Evolutionary conservation across 1,140 invertebrate genomes (phyloP), one percentile per base, ranked within the genome.

Genomic region (Drosophila nasuta): DNA sequence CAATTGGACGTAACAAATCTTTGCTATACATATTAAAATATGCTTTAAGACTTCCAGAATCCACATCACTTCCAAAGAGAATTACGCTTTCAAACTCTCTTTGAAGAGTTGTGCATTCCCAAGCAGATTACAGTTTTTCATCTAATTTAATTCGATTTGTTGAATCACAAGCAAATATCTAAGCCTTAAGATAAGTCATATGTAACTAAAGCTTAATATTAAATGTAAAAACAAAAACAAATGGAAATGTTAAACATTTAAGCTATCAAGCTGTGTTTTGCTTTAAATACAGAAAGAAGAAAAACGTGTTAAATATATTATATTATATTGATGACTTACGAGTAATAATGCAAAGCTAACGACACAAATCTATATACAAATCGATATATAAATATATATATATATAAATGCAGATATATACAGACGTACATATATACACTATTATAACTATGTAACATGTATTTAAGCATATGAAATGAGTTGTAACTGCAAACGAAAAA

Each of bases 401-500:
- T 35, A 58, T 64, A 41, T 20, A 82, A 52, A 28, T 7, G 41
- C 20, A 58, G 59, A 43, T 20, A 82, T 54, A 67, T 52, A 72
- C 5, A 56, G 13, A 66, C 56, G 66, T 62, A 67, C 58, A 85
- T 79, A 76, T 67, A 81, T 60, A 83, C 45, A 83, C 64, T 56
- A 83, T 59, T 56, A 70, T 75, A 83, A 75, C 77, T 82, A 82
- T 82, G 79, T 87, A 87, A 82, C 82, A 71, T 87, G 82, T 87
- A 87, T 87, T 87, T 87, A 87, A 87, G 82, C 79, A 81, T 87
- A 82, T 72, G 68, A 79, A 87, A 87, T 87, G 79, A 86, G 78
- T 78, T 86, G 82, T 75, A 82, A 81, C 69, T 87, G 79, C 58
- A 69, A 65, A 35, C 15, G 57, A 30, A 52, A 38, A 64, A 20